Base-by-base conservation (phyloP, 1,140 invertebrate species). In the Neelides sp. region DNA sequence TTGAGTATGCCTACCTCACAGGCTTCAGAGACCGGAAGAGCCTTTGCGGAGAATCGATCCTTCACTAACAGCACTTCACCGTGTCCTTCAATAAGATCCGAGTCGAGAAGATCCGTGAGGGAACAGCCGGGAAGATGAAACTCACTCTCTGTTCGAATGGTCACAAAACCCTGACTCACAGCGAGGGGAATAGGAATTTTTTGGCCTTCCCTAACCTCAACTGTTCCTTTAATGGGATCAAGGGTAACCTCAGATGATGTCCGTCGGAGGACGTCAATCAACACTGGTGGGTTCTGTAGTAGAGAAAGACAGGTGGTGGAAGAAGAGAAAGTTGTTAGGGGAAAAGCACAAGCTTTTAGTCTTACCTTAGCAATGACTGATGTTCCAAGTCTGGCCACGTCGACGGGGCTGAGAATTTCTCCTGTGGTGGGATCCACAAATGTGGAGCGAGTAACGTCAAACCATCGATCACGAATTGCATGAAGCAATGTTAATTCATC, bases 401-500 rank as follows among this genome's bases (percentile, higher is more conserved):
- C 82, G 55, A 84, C 78, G 46, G 88, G 74, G 39, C 78, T 77
- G 44, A 89, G 80, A 22, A 72, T 75, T 57, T 77, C 77, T 23
- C 80, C 80, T 54, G 65, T 67, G 52, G 60, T 62, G 41, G 71
- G 67, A 62, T 75, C 66, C 41, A 65, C 55, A 68, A 72, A 66
- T 59, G 76, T 69, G 45, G 79, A 78, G 62, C 79, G 78, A 64
- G 90, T 82, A 1, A 85, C 79, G 63, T 93, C 85, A 64, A 79
- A 83, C 15, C 95, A 73, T 65, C 92, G 86, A 61, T 78, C 75
- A 65, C 88, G 85, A 55, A 93, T 91, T 2, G 87, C 85, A 73
- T 93, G 85, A 48, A 92, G 64, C 39, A 93, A 70, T 5, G 85
- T 87, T n/a, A 87, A 70, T 52, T 71, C 80, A 75, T 64, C 78